A percentile compares a stretch with the other conserved stretches of the same genome.
These are phyloP conservation scores for Chelidonichthys spinosus DNA, from an alignment of 2,797 vertebrate genomes.

Conservation along the genomic window DNA sequence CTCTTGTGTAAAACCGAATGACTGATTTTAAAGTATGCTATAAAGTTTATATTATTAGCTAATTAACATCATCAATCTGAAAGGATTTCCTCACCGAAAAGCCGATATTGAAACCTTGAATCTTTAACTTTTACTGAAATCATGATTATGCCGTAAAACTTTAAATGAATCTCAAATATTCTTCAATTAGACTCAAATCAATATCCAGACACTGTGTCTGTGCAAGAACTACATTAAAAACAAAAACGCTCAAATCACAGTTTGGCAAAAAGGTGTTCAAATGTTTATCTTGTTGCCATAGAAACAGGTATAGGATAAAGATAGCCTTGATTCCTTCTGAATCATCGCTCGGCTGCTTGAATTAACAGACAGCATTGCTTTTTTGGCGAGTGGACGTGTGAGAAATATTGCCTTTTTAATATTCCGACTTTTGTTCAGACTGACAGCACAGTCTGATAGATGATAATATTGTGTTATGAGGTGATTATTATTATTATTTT, in stretches of 20 bases:
- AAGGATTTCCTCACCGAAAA: neutral
- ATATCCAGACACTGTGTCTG: neutral
- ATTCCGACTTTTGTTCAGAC: neutral
- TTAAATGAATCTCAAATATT: neutral
- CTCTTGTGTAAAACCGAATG: neutral
- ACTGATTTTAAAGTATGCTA: constrained; percentile 6
- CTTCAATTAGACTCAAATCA: too few relatives aligned
- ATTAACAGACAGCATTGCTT: constrained; percentile 1
- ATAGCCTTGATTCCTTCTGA: neutral
- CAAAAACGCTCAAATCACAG: neutral
- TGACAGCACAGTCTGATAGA: neutral
- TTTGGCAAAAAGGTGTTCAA: neutral
- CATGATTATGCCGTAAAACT: too few relatives aligned
- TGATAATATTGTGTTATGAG: constrained; percentile 30
- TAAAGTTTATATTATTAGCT: neutral
- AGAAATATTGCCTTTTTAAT: constrained; percentile 5
- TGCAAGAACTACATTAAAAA: neutral
- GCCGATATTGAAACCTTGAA: neutral
- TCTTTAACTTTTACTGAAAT: neutral
- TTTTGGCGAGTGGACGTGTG: neutral
- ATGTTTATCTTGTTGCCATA: constrained; percentile 5
- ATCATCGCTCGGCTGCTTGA: neutral
- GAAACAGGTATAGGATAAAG: neutral
- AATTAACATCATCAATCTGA: neutral
- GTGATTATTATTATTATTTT: constrained; percentile 1